Conservation (phyloP, 2,888 invertebrate species). For the Scaptomyza reducta region DNA sequence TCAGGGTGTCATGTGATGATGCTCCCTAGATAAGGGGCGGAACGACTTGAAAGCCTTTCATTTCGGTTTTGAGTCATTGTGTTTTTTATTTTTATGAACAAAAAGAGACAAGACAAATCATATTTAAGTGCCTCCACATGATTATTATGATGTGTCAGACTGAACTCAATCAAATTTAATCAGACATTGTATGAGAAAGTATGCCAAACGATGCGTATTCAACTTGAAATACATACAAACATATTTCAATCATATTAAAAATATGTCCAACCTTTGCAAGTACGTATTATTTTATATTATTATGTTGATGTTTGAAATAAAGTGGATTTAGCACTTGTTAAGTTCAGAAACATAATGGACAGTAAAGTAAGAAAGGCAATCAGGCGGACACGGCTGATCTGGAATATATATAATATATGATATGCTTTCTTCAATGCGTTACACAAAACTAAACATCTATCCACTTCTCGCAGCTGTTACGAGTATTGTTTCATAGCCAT, state of each 20-base stretch:
- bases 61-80: neutral
- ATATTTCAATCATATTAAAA: neutral
- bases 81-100: neutral
- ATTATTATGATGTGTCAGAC: neutral
- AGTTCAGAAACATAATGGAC: no score
- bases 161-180: constrained; percentile 6
- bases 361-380: no score
- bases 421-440: no score
- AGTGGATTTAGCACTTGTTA: no score
- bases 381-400: no score
- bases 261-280: neutral
- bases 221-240: neutral
- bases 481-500: no score
- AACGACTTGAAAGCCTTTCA: no score
- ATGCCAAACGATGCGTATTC: constrained; percentile 3
- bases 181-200: constrained; percentile 6
- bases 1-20: constrained; percentile 34
- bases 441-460: no score
- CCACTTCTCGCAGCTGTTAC: no score
- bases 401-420: no score
- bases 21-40: neutral
- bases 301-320: no score
- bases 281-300: no score
- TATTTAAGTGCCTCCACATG: neutral
- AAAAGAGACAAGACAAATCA: neutral